Evolutionary conservation across 2,113 vertebrate species (phyloP).

Genomic region (Dicentrarchus labrax): DNA sequence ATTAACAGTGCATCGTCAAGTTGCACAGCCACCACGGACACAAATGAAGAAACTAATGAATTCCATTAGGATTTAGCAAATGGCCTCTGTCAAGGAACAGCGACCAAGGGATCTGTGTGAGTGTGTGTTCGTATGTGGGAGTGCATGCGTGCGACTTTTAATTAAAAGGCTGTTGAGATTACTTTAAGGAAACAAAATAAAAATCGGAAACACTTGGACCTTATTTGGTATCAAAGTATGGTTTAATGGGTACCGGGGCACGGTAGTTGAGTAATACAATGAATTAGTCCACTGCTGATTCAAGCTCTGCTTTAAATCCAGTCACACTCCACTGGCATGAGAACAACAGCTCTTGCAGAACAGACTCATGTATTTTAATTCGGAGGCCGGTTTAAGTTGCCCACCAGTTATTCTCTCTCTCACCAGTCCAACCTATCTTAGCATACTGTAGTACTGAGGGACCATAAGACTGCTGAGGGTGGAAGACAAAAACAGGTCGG

Average conservation of each 20-base stretch:
- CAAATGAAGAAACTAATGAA: constrained; percentile 82
- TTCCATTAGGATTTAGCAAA: constrained; percentile 83
- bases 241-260: constrained; percentile 27
- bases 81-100: constrained; percentile 72
- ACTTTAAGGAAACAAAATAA: constrained; percentile 49
- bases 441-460: background rate
- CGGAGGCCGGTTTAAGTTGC: constrained; percentile 36
- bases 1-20: constrained; percentile 70
- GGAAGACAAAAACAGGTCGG: background rate
- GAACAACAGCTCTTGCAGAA: constrained; percentile 49
- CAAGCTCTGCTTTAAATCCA: constrained; percentile 62
- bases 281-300: constrained; percentile 36
- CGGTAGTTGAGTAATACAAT: constrained; percentile 28
- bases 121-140: constrained; percentile 26
- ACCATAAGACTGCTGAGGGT: background rate
- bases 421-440: background rate
- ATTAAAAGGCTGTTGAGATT: constrained; percentile 66
- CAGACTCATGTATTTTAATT: constrained; percentile 59
- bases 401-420: constrained; percentile 11
- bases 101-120: constrained; percentile 34
- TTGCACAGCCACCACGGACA: constrained; percentile 41
- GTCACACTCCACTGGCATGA: constrained; percentile 63
- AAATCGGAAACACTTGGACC: constrained; percentile 61
- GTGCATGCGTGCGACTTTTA: constrained; percentile 64
- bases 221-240: constrained; percentile 46